These are phyloP conservation scores for Sinelater perroti DNA, from an alignment of 2,888 invertebrate genomes.

Conservation along the genomic window DNA sequence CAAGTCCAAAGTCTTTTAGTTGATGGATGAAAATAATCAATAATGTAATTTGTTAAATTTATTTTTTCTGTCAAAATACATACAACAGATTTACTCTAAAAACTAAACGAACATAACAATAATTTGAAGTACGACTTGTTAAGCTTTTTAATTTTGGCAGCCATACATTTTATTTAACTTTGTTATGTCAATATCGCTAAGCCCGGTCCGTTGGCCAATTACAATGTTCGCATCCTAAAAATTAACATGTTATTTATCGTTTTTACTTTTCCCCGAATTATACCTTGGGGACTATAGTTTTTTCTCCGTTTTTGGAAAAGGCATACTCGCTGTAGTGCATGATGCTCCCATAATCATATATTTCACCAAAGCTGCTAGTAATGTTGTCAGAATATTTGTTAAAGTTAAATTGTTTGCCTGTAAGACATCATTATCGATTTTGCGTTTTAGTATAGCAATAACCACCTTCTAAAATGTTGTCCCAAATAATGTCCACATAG, in stretches of 20 bases:
- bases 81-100: background rate
- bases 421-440: too few species aligned
- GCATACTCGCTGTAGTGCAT: conserved; percentile 76
- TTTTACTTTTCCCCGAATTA: too few species aligned
- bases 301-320: conserved; percentile 72
- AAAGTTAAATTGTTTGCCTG: conserved; percentile 70
- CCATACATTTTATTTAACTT: conserved; percentile 69
- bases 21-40: too few species aligned
- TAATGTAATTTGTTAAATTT: too few species aligned
- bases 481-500: conserved; percentile 76
- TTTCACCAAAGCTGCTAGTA: conserved; percentile 71
- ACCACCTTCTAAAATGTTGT: conserved; percentile 67
- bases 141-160: too few species aligned
- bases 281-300: conserved; percentile 71
- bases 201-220: conserved; percentile 67
- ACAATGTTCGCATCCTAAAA: conserved; percentile 55
- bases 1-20: too few species aligned
- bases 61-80: too few species aligned
- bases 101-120: background rate
- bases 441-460: background rate
- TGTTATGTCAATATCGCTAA: conserved; percentile 66
- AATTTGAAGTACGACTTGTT: too few species aligned
- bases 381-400: conserved; percentile 72
- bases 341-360: conserved; percentile 76
- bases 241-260: background rate